Evolutionary conservation across 2,888 invertebrate genomes (phyloP), one percentile per base, ranked within the genome.

Genomic region (Rhagium mordax): DNA sequence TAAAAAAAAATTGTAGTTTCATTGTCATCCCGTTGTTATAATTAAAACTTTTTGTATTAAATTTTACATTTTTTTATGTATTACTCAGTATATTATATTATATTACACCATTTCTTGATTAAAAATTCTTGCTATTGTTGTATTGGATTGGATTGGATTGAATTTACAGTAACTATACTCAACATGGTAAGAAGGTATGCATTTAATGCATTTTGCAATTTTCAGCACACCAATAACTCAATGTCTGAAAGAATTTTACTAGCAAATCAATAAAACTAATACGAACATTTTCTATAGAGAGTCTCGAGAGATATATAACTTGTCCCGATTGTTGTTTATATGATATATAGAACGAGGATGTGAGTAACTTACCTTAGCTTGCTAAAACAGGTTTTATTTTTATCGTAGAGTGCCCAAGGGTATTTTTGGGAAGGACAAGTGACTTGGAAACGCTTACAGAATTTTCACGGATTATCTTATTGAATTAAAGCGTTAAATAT

Each of bases 271-370:
- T 64, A 51, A 20, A 64, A 49, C 64, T 49, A 64, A 64, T 51
- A 64, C 18, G 49, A 27, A 27, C 49, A 27, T 24, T 47, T 16
- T 48, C 64, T 64, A 49, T 48, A 49, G 29, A n/a, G 48, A 61
- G n/a, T 61, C 61, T 21, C 61, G 15, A 8, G 64, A 18, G 48
- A 64, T 64, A 64, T 48, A 27, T 51, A 51, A 29, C 59, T 59
- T 33, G 59, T 33, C 59, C 33, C 64, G 49, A 49, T 47, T 64
- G 64, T 64, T 51, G 64, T 64, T 64, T 64, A 27, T 64, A 64
- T 64, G 64, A 64, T 49, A 64, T 64, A 64, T 64, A 64, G 48
- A 49, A 51, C 47, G 21, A 6, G 67, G 47, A 57, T 18, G 62
- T 18, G 51, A 64, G 27, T 64, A 57, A 59, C 41, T 41, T 41